Conservation (phyloP, 1,140 invertebrate species). For the Pentalonia nigronervosa region DNA sequence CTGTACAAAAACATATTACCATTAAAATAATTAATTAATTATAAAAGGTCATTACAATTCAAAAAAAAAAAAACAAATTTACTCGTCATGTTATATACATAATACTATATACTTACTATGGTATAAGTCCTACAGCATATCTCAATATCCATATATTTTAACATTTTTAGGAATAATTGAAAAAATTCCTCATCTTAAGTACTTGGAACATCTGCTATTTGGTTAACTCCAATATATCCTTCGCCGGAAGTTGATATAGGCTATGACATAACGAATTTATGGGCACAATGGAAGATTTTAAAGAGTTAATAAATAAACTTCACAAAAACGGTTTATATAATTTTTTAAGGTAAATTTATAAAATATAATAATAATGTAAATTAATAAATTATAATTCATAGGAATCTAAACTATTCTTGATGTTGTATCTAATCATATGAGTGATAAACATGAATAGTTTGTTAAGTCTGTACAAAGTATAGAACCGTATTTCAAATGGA, state of each 20-base stretch:
- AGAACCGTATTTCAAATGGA: slow-evolving; percentile 75
- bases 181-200: slow-evolving; percentile 62
- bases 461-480: slow-evolving; percentile 69
- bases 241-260: slow-evolving; percentile 75
- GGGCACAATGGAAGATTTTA: slow-evolving; percentile 73
- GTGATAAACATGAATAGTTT: slow-evolving; percentile 82
- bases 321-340: slow-evolving; percentile 65
- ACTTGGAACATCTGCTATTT: slow-evolving; percentile 68
- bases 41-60: no score
- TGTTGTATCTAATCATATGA: slow-evolving; percentile 86
- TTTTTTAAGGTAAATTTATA: no score
- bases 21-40: no score
- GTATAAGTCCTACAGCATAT: no score
- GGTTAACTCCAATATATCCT: slow-evolving; percentile 73
- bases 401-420: slow-evolving; percentile 82
- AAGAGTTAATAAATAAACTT: slow-evolving; percentile 66
- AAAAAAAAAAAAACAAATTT: no score
- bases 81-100: no score
- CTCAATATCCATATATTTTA: no score
- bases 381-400: slow-evolving; percentile 61
- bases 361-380: no score
- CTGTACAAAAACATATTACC: no score
- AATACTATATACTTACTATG: no score
- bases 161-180: slow-evolving; percentile 61
- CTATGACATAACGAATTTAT: slow-evolving; percentile 70